Base-by-base conservation (phyloP, 2,797 vertebrate genomes). In the Limosa lapponica region DNA sequence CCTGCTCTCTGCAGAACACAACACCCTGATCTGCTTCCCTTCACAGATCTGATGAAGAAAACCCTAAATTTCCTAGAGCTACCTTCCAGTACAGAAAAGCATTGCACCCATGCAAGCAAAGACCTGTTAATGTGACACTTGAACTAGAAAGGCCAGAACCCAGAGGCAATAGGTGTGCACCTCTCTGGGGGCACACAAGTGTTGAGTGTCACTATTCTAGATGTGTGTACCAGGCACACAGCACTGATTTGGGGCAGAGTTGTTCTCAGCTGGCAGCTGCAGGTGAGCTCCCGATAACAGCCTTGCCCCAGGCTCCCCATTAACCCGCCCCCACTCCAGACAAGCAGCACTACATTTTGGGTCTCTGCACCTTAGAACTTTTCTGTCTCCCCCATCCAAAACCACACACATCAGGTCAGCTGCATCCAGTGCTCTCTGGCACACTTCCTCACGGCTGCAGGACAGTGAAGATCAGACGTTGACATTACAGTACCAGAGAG, bases 191-290 rank as follows among this genome's bases (percentile, higher is more conserved):
- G 44, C 11, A 59, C 19, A 44, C 1, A 48, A 6, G 16, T 10
- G 8, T 58, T 57, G 20, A 52, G 39, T 36, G 51, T 10, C 36
- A 37, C 51, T 66, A 5, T 37, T 55, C 57, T 34, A 37, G 39
- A 43, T 30, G 8, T 1, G 1, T 6, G 6, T 28, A 55, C 1
- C 1, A 12, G 37, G 19, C 25, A 54, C 8, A 14, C 10, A 55
- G 11, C 13, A 43, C 12, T 77, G 51, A 41, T 32, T 2, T 27
- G 16, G 36, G n/a, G 15, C 30, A 91, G 24, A 73, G 52, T 2
- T 3, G 27, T 32, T 64, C 61, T 41, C 34, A 65, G 54, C 36
- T 67, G 32, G 23, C 27, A 52, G 25, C 44, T 75, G 72, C 46
- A 67, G 30, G 39, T 22, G 15, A 88, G 24, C 27, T 69, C 54